Base-by-base conservation (phyloP, 2,888 invertebrate genomes). In the Limulus polyphemus region DNA sequence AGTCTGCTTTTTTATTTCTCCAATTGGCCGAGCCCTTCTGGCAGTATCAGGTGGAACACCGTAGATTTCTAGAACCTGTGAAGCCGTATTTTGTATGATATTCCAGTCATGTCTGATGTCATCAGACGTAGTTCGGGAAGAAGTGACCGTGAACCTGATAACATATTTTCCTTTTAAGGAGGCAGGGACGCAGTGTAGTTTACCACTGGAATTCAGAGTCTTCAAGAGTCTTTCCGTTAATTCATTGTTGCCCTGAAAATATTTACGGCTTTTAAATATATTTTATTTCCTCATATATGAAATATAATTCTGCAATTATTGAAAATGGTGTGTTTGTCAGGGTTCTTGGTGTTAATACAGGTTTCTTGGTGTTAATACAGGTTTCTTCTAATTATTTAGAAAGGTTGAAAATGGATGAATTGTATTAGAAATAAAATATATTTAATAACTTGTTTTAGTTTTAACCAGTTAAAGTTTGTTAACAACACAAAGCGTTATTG, bases 131-230 rank as follows among this genome's bases (percentile, higher is more conserved):
- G 83, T 95, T 72, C 85, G 83, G 58, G 86, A 85, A 0, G 95
- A 95, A 0, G 97, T 95, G 49, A 98, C 86, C 0, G 95, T 93
- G 76, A 97, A 98, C 61, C 92, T 79, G 67, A 95, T 93, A 57
- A 95, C 91, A 75, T 79, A 79, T 59, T 74, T 75, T 0, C 87
- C 88, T 73, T 94, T 93, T 63, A 97, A 82, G 62, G 90, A 87
- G 0, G 95, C 93, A 0, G 97, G 97, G 0, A 98, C 95, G 68
- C 94, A 92, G 76, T 98, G 95, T 10, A 97, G 82, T 70, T 85
- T 84, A 10, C 93, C 95, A 0, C 88, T 83, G 1, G 84, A 85
- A 74, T 97, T 98, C 59, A 98, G 77, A 0, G 86, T 83, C 75
- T 94, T 94, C 60, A 97, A 79, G 7, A 97, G 73, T 47, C 70